phyloP scores from a whole-genome alignment of 2,888 invertebrate species.

The Podabrus alpinus region DNA sequence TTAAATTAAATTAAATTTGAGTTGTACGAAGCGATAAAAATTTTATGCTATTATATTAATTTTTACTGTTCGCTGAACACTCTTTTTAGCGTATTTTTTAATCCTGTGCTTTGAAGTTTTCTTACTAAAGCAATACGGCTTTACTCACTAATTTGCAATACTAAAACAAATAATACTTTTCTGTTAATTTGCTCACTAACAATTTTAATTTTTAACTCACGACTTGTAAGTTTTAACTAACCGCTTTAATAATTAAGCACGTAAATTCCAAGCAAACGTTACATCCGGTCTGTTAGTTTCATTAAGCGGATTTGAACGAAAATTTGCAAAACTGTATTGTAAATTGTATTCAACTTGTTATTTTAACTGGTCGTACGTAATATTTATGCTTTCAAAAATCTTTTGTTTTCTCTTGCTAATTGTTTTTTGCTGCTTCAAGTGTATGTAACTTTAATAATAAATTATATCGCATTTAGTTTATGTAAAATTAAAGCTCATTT shows the following conservation, averaged over 20 bases:
- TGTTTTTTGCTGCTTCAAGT: constrained; percentile 1
- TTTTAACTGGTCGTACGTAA: constrained; percentile 7
- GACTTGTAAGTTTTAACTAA: constrained; percentile 1
- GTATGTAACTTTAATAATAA: not conserved
- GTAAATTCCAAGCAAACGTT: constrained; percentile 11
- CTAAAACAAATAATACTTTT: not conserved
- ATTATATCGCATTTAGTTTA: not conserved
- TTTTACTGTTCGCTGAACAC: no score
- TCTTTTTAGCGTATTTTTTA: not conserved
- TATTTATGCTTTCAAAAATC: constrained; percentile 4
- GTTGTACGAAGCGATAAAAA: no score
- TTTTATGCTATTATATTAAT: no score
- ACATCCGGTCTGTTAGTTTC: constrained; percentile 16
- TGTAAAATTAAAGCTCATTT: not conserved
- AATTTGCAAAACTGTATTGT: constrained; percentile 7
- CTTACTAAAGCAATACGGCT: not conserved
- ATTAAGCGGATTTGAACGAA: constrained; percentile 14
- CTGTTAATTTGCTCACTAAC: not conserved
- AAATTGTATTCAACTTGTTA: constrained; percentile 11
- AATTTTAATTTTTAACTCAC: not conserved
- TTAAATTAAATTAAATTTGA: no score
- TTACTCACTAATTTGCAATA: not conserved
- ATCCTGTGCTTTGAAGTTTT: not conserved
- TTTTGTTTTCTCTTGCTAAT: constrained; percentile 6
- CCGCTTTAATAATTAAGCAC: constrained; percentile 11